Evolutionary conservation across 1,140 invertebrate genomes (phyloP).

Genomic region (Aphis craccivora): DNA sequence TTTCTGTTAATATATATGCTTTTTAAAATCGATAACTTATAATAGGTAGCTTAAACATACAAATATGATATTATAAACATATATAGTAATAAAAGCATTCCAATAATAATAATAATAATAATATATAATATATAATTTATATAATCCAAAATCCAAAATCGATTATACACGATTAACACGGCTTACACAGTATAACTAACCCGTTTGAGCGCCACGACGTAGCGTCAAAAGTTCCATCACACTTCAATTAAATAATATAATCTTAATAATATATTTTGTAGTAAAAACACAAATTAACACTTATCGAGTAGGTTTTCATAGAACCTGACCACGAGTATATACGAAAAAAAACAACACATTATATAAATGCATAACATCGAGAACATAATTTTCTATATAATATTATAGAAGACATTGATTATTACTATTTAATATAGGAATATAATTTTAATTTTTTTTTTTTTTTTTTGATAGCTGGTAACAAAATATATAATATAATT

Average conservation of each 20-base stretch:
- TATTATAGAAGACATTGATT: too few species aligned
- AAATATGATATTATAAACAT: constrained; percentile 19
- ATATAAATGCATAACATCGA: not conserved
- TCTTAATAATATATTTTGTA: not conserved
- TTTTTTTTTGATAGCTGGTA: not conserved
- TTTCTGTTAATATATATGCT: not conserved
- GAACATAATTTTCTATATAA: not conserved
- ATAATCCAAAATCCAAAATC: not conserved
- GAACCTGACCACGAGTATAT: not conserved
- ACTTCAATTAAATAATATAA: not conserved
- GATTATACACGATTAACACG: constrained; percentile 8
- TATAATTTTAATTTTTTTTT: not conserved
- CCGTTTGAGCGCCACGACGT: not conserved
- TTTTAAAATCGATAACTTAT: not conserved
- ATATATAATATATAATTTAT: constrained; percentile 21
- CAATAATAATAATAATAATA: not conserved
- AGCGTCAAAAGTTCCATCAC: not conserved
- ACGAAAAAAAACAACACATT: not conserved
- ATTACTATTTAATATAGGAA: too few species aligned
- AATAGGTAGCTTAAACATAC: not conserved
- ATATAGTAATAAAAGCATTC: constrained; percentile 3
- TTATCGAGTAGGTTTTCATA: not conserved
- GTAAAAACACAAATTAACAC: constrained; percentile 9
- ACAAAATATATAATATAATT: not conserved
- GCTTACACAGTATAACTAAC: not conserved